A percentile compares a stretch with the other conserved stretches of the same genome.
Conservation (phyloP, 2,113 vertebrate genomes). For the Madoqua kirkii region DNA sequence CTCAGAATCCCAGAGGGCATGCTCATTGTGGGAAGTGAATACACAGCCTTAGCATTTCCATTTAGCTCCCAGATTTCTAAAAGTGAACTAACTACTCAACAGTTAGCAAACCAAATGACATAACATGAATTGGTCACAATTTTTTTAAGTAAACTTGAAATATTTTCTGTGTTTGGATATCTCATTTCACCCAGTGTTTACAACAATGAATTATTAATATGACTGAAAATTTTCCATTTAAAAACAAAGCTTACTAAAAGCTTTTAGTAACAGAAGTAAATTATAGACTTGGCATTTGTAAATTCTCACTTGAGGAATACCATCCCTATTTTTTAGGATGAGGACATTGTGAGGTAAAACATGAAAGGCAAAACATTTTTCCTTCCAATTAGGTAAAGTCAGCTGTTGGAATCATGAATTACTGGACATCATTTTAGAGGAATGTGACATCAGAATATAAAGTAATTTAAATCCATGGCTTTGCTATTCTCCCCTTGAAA, state of each 20-base stretch:
- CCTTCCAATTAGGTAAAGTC: not conserved
- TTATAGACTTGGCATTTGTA: not conserved
- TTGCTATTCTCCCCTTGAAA: not conserved
- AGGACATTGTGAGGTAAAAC: not conserved
- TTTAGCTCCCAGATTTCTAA: not conserved
- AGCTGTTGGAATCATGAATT: not conserved
- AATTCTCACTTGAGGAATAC: not conserved
- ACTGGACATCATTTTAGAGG: not conserved
- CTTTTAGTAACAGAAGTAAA: not conserved
- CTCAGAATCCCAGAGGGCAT: not conserved
- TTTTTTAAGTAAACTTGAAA: not conserved
- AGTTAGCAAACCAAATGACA: not conserved
- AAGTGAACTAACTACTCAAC: not conserved
- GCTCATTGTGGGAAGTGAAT: not conserved
- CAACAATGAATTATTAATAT: constrained; percentile 13
- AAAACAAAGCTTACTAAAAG: not conserved
- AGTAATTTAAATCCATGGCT: not conserved
- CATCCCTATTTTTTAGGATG: not conserved
- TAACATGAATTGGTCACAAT: not conserved
- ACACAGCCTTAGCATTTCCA: not conserved
- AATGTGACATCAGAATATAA: not conserved
- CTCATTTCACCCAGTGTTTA: not conserved
- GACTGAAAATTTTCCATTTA: not conserved
- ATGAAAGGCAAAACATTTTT: not conserved
- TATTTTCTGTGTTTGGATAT: not conserved